Evolutionary conservation across 1,140 invertebrate genomes (phyloP), one percentile per base, ranked within the genome.

Genomic region (Drosophila nebulosa): DNA sequence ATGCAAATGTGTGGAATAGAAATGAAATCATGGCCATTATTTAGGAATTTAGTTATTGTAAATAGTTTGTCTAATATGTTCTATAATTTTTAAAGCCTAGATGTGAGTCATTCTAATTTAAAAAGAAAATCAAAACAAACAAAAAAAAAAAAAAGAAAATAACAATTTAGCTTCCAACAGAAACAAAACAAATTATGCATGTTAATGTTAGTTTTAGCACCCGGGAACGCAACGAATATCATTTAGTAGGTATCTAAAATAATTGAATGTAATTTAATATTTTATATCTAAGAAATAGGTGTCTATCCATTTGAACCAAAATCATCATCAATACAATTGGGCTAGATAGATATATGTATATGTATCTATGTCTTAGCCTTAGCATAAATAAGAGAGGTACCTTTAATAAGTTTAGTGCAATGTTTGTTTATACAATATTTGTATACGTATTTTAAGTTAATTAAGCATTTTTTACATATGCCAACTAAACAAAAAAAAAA

Each of bases 401-500:
- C n/a, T 55, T 32, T 1, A 69, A 36, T 64, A 57, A 71, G 62
- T 62, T 56, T 69, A 81, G 79, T 85, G 81, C 80, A 85, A 85
- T 85, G 73, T 65, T 62, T 63, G 77, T n/a, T n/a, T n/a, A 78
- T 85, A 85, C 80, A 86, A 85, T 85, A 85, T 67, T 80, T 86
- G 81, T 85, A 86, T 74, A 62, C 36, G 14, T 63, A 66, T 55
- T 35, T 71, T 58, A 68, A 22, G 55, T 36, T 14, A 24, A 22
- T 14, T 55, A 67, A 53, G 57, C n/a, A 55, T 55, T 55, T 55
- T 32, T 27, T 35, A 58, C 51, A 16, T 52, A 26, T 12, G 24
- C 24, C 30, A 55, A 55, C 24, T 27, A 27, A 30, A 53, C 4
- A 42, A 16, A 16, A 42, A 16, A 18, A 42, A 14, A 42, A 16